Evolutionary conservation across 2,888 invertebrate genomes (phyloP).

Genomic region (Chouioia cunea): DNA sequence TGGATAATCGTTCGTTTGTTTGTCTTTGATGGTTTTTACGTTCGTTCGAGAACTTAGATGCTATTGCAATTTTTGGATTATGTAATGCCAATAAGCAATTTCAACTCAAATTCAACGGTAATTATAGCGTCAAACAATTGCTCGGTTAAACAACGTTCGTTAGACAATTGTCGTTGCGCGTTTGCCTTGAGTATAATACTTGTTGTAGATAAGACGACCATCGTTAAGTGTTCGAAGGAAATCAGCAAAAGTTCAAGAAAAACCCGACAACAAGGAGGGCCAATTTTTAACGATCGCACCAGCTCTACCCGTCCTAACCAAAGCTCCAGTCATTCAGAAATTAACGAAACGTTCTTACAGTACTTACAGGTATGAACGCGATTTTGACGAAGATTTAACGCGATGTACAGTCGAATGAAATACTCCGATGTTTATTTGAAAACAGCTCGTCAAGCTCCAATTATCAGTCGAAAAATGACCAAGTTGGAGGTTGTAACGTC

Average conservation of each 20-base stretch:
- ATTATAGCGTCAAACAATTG: no score
- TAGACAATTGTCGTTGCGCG: neutral
- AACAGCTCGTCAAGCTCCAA: conserved; percentile 55
- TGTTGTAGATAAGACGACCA: conserved; percentile 57
- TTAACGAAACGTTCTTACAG: conserved; percentile 61
- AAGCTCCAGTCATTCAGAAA: conserved; percentile 61
- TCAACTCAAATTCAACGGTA: conserved; percentile 54
- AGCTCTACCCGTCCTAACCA: conserved; percentile 64
- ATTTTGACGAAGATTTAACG: neutral
- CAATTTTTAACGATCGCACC: conserved; percentile 64
- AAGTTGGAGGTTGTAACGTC: conserved; percentile 60
- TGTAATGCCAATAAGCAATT: conserved; percentile 66
- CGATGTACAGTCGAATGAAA: no score
- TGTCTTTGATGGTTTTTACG: no score
- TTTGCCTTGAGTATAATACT: conserved; percentile 1
- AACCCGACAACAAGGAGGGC: conserved; percentile 53
- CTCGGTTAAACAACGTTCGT: no score
- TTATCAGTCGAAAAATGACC: conserved; percentile 60
- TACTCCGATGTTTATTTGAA: no score
- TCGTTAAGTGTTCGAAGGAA: conserved; percentile 58
- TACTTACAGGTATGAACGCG: conserved; percentile 57
- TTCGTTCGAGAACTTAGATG: neutral
- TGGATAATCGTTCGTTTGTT: no score
- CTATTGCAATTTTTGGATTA: conserved; percentile 52
- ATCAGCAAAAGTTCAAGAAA: conserved; percentile 53